Conservation (phyloP, 2,113 vertebrate species). For the Heterotilapia buettikoferi region DNA sequence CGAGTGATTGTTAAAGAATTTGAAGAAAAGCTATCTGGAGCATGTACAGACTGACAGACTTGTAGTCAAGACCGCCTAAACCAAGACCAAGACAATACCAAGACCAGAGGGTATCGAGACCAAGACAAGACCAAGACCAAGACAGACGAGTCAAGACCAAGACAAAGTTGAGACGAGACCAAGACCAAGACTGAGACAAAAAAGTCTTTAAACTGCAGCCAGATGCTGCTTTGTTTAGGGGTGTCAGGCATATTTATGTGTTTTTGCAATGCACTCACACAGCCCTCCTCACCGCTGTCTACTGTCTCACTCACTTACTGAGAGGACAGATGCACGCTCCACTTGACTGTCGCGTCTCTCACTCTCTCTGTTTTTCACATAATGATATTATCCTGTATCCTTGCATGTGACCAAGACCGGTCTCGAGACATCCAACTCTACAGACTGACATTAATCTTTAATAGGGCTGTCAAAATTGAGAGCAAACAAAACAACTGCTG, state of each 20-base stretch:
- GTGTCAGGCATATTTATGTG: no score
- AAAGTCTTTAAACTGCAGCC: no score
- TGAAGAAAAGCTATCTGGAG: neutral
- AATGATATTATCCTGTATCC: no score
- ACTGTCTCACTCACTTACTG: no score
- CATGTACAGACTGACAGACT: neutral
- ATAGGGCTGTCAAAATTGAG: neutral
- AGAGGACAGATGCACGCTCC: no score
- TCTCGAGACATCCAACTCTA: neutral
- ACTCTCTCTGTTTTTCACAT: no score
- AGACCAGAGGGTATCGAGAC: neutral
- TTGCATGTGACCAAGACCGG: neutral
- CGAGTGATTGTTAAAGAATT: neutral
- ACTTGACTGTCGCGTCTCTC: no score
- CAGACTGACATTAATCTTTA: neutral
- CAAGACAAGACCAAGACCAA: neutral
- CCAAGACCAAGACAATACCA: neutral
- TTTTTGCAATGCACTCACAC: no score
- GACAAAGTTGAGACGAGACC: neutral
- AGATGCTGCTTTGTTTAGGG: no score
- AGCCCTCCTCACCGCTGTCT: no score
- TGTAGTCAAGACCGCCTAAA: accelerated
- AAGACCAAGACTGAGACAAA: no score
- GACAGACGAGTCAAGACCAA: neutral
- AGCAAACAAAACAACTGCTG: neutral